Base-by-base conservation (phyloP, 1,140 invertebrate genomes). In the Zaprionus inermis region DNA sequence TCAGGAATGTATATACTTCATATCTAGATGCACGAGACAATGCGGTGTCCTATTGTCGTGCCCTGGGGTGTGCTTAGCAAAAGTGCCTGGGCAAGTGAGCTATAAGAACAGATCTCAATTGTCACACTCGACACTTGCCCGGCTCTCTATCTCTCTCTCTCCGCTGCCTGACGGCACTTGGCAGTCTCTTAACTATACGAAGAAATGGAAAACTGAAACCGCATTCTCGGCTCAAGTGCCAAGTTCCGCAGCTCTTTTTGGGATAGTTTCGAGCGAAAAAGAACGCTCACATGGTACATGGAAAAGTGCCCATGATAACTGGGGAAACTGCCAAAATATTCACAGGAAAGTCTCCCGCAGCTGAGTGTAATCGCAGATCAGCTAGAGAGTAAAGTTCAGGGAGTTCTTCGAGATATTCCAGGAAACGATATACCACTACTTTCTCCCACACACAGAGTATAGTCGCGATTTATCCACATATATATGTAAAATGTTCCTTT, bases 401-500 rank as follows among this genome's bases (percentile, higher is more conserved):
- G 9, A 22, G 1, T 11, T 12, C 11, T 46, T 18, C 1, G 16
- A 10, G 41, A 10, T 7, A n/a, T 18, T 11, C n/a, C 2, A 46
- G 16, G 44, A 46, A 46, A 46, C 34, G 12, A 12, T 14, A n/a
- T n/a, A n/a, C n/a, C n/a, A 38, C 12, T 12, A 12, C 3, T 12
- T 12, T 10, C 3, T 12, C 32, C 32, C 32, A 28, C 32, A 36
- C 34, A 11, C 41, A 41, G 18, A 46, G n/a, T 71, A 55, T 24
- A 64, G 22, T 12, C 38, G 49, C 4, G 16, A 55, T 68, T 77
- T 83, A 71, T 76, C 46, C 76, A 77, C 80, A 79, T 76, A 49
- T 72, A 82, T 86, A 86, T 86, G 82, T 86, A 86, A 86, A 86
- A 86, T 86, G 82, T 86, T 86, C 82, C 82, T 86, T 86, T 86